phyloP scores from a whole-genome alignment of 2,797 vertebrate species.

The Garrulus glandarius region DNA sequence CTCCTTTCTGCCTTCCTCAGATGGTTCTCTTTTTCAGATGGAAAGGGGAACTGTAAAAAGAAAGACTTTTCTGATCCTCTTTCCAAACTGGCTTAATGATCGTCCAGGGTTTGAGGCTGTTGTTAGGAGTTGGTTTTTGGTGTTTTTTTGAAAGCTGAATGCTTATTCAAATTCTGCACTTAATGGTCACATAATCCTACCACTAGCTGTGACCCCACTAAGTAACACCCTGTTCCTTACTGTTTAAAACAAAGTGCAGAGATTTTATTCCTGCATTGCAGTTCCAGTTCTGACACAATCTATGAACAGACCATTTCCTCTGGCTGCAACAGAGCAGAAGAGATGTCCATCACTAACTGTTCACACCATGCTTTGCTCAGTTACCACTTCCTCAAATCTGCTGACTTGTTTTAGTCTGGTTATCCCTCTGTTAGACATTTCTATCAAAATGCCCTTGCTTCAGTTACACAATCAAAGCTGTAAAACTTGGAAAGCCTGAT shows the following conservation, averaged over 20 bases:
- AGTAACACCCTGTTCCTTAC: not conserved
- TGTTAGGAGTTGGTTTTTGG: not conserved
- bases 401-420: not conserved
- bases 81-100: slow-evolving; percentile 28
- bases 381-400: slow-evolving; percentile 32
- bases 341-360: not conserved
- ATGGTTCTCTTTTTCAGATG: slow-evolving; percentile 56
- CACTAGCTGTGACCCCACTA: not conserved
- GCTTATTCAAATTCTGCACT: not conserved
- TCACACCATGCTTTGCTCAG: not conserved
- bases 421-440: not conserved
- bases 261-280: not conserved
- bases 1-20: slow-evolving; percentile 37
- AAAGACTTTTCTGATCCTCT: slow-evolving; percentile 44
- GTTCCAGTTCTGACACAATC: not conserved
- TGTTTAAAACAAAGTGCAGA: not conserved
- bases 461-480: not conserved
- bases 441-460: not conserved
- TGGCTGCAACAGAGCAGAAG: not conserved
- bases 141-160: not conserved
- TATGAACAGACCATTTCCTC: not conserved
- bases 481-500: not conserved
- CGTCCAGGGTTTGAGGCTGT: not conserved
- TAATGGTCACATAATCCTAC: not conserved
- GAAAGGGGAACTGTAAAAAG: slow-evolving; percentile 54